A percentile compares a stretch with the other conserved stretches of the same genome.
Evolutionary conservation across 2,888 invertebrate species (phyloP).

Genomic region (Mesochorus sp.): DNA sequence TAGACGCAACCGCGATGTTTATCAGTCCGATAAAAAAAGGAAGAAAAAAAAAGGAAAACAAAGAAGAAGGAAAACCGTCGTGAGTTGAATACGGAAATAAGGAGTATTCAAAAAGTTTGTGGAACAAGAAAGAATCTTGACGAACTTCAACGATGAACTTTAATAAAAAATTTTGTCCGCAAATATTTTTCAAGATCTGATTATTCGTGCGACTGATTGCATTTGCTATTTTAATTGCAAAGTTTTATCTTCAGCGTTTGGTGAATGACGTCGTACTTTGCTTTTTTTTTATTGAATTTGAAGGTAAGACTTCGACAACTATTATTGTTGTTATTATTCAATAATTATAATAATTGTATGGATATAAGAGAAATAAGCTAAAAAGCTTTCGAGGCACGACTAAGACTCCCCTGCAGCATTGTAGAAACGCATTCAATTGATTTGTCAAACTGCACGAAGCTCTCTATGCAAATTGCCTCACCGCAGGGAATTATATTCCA

Average conservation of each 20-base stretch:
- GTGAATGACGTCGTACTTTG: too few species aligned
- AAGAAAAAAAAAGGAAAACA: conserved; percentile 7
- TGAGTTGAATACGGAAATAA: conserved; percentile 11
- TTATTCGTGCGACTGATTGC: too few species aligned
- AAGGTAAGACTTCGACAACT: too few species aligned
- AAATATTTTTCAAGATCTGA: too few species aligned
- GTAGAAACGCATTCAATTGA: conserved; percentile 69
- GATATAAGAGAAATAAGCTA: conserved; percentile 11
- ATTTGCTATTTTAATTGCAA: too few species aligned
- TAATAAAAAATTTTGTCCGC: too few species aligned
- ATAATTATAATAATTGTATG: too few species aligned
- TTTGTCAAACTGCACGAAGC: conserved; percentile 71
- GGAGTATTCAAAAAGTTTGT: background rate
- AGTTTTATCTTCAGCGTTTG: too few species aligned
- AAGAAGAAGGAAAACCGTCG: background rate
- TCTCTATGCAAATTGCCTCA: conserved; percentile 70
- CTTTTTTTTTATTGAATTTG: too few species aligned
- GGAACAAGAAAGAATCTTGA: background rate
- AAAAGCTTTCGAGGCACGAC: background rate
- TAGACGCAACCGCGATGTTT: conserved; percentile 28
- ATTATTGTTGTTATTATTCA: too few species aligned
- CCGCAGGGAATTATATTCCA: conserved; percentile 26
- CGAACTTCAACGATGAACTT: too few species aligned
- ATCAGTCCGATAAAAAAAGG: conserved; percentile 20
- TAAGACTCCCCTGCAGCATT: conserved; percentile 49